These are phyloP conservation scores for Suillia variegata DNA, from an alignment of 2,888 invertebrate genomes.

Conservation along the genomic window DNA sequence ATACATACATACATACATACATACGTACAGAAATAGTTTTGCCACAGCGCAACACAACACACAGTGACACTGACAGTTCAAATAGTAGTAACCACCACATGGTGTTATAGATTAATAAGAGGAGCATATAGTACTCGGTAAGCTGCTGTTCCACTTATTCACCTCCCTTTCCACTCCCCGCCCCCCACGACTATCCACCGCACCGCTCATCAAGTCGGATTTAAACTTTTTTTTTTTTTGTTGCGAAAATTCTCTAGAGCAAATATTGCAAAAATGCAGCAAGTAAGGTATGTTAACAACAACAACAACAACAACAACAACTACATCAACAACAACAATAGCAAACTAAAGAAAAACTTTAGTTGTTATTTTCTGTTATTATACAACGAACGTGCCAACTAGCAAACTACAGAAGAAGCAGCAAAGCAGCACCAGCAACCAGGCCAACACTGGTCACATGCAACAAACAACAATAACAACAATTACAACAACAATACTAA, in stretches of 20 bases:
- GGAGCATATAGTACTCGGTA: background rate
- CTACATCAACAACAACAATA: background rate
- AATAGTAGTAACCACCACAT: background rate
- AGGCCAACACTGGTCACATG: background rate
- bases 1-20: no score
- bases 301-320: background rate
- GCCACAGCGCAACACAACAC: background rate
- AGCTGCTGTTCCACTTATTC: no score
- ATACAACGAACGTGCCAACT: background rate
- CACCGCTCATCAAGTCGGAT: no score
- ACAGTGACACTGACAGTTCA: background rate
- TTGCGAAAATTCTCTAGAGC: background rate
- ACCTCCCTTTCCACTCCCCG: no score
- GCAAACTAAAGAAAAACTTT: background rate
- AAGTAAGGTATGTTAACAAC: no score
- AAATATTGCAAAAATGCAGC: slow-evolving; percentile 1
- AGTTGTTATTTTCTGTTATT: slow-evolving; percentile 4
- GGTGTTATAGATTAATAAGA: background rate
- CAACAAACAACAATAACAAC: background rate
- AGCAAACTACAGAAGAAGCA: background rate
- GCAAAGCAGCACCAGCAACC: background rate
- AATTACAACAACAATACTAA: background rate
- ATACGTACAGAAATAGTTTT: no score
- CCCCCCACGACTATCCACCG: no score
- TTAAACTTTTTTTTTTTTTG: no score